These are phyloP conservation scores for Leptopilina myrica DNA, from an alignment of 2,888 invertebrate genomes.

Conservation along the genomic window DNA sequence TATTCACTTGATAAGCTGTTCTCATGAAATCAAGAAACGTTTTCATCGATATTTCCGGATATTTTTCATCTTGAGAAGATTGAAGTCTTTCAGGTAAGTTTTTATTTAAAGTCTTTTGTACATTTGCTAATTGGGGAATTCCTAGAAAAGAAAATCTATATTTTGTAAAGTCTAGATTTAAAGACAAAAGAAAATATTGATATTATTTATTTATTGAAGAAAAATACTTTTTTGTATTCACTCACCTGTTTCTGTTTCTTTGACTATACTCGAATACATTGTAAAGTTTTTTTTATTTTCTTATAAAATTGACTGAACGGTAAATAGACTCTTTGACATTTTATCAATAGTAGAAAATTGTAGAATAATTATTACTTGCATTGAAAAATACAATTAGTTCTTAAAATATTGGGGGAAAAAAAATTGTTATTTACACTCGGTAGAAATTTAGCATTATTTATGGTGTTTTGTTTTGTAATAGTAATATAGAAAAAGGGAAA, in stretches of 20 bases:
- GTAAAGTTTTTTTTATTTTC: neutral
- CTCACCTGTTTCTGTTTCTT: constrained; percentile 37
- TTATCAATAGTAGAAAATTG: constrained; percentile 1
- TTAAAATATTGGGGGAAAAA: neutral
- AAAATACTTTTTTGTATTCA: neutral
- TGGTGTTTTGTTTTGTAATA: neutral
- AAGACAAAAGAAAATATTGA: neutral
- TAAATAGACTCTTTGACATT: neutral
- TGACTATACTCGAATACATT: constrained; percentile 31
- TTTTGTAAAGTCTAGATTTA: neutral
- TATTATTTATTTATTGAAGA: neutral
- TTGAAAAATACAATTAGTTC: neutral
- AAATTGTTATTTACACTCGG: neutral
- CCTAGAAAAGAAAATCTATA: neutral
- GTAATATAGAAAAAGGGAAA: neutral
- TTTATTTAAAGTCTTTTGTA: constrained; percentile 36
- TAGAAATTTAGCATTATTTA: constrained; percentile 15
- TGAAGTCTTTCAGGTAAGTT: constrained; percentile 46
- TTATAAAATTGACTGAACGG: constrained; percentile 2
- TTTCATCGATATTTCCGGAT: constrained; percentile 82
- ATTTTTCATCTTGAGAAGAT: constrained; percentile 53
- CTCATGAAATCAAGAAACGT: constrained; percentile 86
- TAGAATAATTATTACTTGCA: neutral
- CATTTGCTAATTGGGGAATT: constrained; percentile 7
- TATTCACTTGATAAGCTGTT: constrained; percentile 84